Conservation (phyloP, 2,888 invertebrate genomes). For the Leptopilina drosophilae region DNA sequence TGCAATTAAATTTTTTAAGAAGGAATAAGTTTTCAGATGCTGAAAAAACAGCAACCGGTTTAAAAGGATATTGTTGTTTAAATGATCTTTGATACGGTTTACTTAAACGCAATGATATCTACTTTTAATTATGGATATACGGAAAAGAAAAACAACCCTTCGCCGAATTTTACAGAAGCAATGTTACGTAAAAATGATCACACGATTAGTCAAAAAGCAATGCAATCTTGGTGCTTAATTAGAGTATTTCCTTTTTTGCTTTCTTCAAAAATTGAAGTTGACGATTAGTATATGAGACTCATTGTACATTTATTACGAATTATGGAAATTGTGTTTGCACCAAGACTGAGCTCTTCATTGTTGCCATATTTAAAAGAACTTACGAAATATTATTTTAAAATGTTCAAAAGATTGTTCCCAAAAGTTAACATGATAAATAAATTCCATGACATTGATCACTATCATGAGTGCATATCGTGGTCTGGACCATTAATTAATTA, state of each 20-base stretch:
- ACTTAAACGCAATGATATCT: slow-evolving; percentile 48
- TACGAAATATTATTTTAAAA: slow-evolving; percentile 46
- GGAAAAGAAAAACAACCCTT: slow-evolving; percentile 50
- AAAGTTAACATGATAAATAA: slow-evolving; percentile 53
- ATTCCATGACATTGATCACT: slow-evolving; percentile 54
- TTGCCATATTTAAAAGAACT: slow-evolving; percentile 49
- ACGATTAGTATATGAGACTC: slow-evolving; percentile 52
- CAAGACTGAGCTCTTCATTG: slow-evolving; percentile 40
- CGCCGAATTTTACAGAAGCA: slow-evolving; percentile 51
- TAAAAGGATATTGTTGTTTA: slow-evolving; percentile 22
- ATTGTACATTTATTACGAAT: slow-evolving; percentile 53
- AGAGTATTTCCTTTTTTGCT: slow-evolving; percentile 55
- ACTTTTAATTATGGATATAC: slow-evolving; percentile 44
- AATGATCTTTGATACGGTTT: slow-evolving; percentile 3
- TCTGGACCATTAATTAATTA: slow-evolving; percentile 52
- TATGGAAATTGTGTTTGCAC: slow-evolving; percentile 56
- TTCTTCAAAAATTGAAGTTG: slow-evolving; percentile 48
- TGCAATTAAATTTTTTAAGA: too few species aligned
- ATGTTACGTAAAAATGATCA: slow-evolving; percentile 47
- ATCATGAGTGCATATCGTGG: slow-evolving; percentile 50
- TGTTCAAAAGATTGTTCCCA: slow-evolving; percentile 51
- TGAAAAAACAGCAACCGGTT: slow-evolving; percentile 23
- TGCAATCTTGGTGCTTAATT: slow-evolving; percentile 44
- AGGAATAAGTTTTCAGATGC: too few species aligned
- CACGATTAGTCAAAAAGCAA: slow-evolving; percentile 50